Evolutionary conservation across 2,113 vertebrate genomes (phyloP), one percentile per base, ranked within the genome.

Genomic region (Odontophorus gujanensis): DNA sequence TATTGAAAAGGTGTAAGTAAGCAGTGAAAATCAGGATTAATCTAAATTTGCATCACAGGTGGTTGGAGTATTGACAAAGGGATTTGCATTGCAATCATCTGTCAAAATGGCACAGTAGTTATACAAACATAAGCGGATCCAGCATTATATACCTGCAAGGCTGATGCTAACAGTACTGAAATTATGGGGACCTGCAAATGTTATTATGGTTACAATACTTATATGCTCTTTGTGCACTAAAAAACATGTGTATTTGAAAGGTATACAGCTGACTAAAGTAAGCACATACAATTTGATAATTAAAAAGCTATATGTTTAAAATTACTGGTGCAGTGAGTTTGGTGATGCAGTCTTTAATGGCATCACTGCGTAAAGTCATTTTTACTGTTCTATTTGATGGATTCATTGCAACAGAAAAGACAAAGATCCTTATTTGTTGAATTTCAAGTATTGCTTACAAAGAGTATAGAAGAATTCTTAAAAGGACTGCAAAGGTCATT

Each of bases 11-110:
- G 43, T 67, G 30, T 74, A 91, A 74, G 59, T 5, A 89, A 92
- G 50, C 63, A 90, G 77, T 1, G 8, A 74, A 93, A 95, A 85
- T 77, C 67, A 89, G 59, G 63, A 94, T 80, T 87, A 80, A 91
- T 87, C 71, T 85, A 79, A 71, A 91, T 96, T 77, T 94, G 42
- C 51, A 80, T 92, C 67, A 55, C 84, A 89, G 81, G 63, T 94
- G 87, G 55, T 74, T 19, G 78, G 59, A 63, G 10, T 73, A 85
- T 82, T 93, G 91, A 89, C 72, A 94, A 85, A 89, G 38, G 67
- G 78, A 94, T 96, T 95, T 92, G 74, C 87, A 79, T 76, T 80
- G 42, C 75, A 85, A 59, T 63, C 2, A 1, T 18, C 71, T 95
- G 81, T 82, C 75, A 80, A 66, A 92, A 91, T 69, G n/a, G n/a